Evolutionary conservation across 2,888 invertebrate species (phyloP).

Genomic region (Eupithecia inturbata): DNA sequence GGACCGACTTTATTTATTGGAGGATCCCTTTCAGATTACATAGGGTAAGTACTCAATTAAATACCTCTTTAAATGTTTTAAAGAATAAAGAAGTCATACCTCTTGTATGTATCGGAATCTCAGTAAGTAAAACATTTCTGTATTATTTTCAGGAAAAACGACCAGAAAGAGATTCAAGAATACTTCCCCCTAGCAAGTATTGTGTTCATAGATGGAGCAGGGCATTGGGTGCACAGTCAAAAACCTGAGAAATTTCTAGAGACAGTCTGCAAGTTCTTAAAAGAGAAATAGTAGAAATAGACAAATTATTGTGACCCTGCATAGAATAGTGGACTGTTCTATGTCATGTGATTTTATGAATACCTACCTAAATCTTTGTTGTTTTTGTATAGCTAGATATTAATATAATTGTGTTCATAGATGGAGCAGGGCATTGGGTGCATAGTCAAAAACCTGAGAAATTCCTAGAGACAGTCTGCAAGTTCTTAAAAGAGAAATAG

Average conservation of each 20-base stretch:
- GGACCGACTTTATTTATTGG: slow-evolving; percentile 93
- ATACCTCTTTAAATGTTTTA: background rate
- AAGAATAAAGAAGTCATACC: background rate
- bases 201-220: slow-evolving; percentile 90
- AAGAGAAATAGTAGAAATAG: slow-evolving; percentile 64
- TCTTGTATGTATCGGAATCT: background rate
- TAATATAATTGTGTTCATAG: slow-evolving; percentile 85
- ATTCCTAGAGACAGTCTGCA: slow-evolving; percentile 86
- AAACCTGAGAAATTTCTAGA: slow-evolving; percentile 92
- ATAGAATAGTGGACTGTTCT: slow-evolving; percentile 30
- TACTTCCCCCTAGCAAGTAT: slow-evolving; percentile 90
- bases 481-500: slow-evolving; percentile 85
- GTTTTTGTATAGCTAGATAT: slow-evolving; percentile 32
- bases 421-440: slow-evolving; percentile 96
- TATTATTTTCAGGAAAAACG: slow-evolving; percentile 72
- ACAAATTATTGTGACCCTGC: slow-evolving; percentile 49
- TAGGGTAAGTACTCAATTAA: slow-evolving; percentile 81
- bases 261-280: slow-evolving; percentile 85
- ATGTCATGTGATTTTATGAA: slow-evolving; percentile 44
- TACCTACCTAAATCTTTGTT: slow-evolving; percentile 35
- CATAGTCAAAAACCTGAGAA: slow-evolving; percentile 95
- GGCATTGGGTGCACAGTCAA: slow-evolving; percentile 97
- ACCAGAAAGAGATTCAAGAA: slow-evolving; percentile 86
- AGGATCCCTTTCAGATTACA: slow-evolving; percentile 92
- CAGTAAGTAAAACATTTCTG: background rate